Conservation (phyloP, 2,888 invertebrate genomes). For the Sarcophaga rosellei region DNA sequence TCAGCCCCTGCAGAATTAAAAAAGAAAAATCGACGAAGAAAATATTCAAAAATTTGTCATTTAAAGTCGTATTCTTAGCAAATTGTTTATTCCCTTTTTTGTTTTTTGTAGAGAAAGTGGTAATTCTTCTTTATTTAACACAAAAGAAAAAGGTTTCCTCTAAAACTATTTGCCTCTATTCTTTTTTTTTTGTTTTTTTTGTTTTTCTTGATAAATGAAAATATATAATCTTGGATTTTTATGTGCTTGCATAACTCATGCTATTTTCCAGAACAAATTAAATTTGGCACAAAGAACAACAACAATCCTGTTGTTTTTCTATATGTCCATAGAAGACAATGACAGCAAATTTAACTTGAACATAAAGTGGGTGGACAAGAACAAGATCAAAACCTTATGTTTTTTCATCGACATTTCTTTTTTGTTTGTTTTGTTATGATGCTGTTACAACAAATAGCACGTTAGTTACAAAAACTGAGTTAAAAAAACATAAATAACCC, state of each 20-base stretch:
- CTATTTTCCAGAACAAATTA: conserved; percentile 59
- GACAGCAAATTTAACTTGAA: conserved; percentile 67
- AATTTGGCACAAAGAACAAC: conserved; percentile 42
- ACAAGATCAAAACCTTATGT: conserved; percentile 66
- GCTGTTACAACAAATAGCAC: conserved; percentile 55
- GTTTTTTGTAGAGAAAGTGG: conserved; percentile 15
- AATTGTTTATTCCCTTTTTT: not conserved
- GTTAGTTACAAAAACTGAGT: conserved; percentile 54
- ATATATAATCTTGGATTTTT: not conserved
- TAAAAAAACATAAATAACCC: conserved; percentile 63
- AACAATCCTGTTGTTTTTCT: conserved; percentile 15
- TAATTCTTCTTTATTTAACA: not conserved
- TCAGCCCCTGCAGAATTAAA: not conserved
- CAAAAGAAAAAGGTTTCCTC: not conserved
- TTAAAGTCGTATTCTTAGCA: not conserved
- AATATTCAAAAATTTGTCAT: not conserved
- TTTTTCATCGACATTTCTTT: conserved; percentile 20
- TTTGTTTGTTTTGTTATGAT: conserved; percentile 3
- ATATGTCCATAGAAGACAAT: conserved; percentile 45
- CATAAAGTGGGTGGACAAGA: conserved; percentile 68
- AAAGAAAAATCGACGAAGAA: not conserved
- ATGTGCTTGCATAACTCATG: conserved; percentile 61
- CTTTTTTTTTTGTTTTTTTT: no score
- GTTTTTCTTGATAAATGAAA: no score
- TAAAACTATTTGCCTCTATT: no score